Percentiles rank a stretch among this genome's conserved stretches.
Evolutionary conservation across 2,888 invertebrate species (phyloP).

Genomic region (Glyphotaelius pellucidus): DNA sequence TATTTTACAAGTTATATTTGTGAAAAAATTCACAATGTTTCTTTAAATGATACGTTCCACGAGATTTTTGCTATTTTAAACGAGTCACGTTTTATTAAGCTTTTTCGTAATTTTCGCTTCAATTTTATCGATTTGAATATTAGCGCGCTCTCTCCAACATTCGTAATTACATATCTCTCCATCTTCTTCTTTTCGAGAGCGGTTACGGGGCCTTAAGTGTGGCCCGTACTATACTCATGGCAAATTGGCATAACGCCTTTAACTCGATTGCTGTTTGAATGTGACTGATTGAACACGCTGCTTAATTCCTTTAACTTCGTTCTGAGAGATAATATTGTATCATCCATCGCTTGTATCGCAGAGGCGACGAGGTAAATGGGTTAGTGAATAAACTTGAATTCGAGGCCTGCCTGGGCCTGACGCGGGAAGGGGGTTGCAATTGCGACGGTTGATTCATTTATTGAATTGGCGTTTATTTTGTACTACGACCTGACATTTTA

Average conservation of each 20-base stretch:
- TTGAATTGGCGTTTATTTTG: neutral
- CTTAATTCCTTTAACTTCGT: constrained; percentile 33
- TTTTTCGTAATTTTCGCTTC: no score
- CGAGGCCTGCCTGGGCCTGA: neutral
- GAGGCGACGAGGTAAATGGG: constrained; percentile 3
- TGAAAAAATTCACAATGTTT: no score
- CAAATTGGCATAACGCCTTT: neutral
- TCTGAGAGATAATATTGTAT: neutral
- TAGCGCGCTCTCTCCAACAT: no score
- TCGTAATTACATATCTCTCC: no score
- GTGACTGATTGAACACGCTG: constrained; percentile 32
- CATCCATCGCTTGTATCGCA: neutral
- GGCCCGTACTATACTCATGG: neutral
- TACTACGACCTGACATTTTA: neutral
- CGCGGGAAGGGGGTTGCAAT: neutral
- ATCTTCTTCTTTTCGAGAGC: no score
- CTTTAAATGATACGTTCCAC: no score
- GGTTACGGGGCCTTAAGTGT: no score
- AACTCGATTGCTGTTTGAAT: constrained; percentile 19
- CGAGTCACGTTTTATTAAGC: no score
- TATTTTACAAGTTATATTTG: no score
- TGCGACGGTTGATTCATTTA: neutral
- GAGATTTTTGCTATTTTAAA: no score
- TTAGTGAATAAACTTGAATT: constrained; percentile 11
- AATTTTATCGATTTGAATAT: no score